A percentile compares a stretch with the other conserved stretches of the same genome.
phyloP scores from a whole-genome alignment of 2,888 invertebrate species.

The Nemotelus pantherinus region DNA sequence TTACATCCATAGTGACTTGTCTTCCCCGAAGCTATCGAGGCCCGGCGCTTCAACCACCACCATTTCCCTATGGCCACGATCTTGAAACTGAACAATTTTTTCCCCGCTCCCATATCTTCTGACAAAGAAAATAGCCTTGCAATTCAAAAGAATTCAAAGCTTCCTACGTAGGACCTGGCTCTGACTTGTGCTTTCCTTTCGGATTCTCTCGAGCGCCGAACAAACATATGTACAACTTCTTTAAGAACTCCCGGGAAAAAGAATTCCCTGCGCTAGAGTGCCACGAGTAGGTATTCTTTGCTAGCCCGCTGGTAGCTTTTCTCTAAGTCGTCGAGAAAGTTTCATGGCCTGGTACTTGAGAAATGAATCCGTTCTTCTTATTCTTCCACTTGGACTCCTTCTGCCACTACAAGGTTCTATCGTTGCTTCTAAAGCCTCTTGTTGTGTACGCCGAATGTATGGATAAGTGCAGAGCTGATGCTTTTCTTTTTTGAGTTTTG shows the following conservation, averaged over 20 bases:
- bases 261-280: neutral
- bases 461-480: constrained; percentile 14
- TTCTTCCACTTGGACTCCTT: no score
- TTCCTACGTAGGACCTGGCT: neutral
- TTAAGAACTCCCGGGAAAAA: constrained; percentile 22
- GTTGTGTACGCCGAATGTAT: neutral
- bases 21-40: no score
- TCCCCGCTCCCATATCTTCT: no score
- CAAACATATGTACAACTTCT: constrained; percentile 31
- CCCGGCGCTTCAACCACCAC: no score
- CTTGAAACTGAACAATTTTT: no score
- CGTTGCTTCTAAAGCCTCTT: no score
- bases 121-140: constrained; percentile 14
- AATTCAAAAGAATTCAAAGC: constrained; percentile 1
- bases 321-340: constrained; percentile 24
- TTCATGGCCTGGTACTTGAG: constrained; percentile 3
- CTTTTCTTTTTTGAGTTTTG: constrained; percentile 1
- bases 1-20: no score
- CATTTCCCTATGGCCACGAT: no score
- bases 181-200: constrained; percentile 4
- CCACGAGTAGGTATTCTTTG: constrained; percentile 12
- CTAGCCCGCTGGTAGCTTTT: constrained; percentile 16
- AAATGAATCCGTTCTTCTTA: constrained; percentile 9
- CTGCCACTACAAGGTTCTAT: no score
- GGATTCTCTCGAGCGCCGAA: neutral